Percentiles rank a stretch among this genome's conserved stretches.
Evolutionary conservation across 2,113 vertebrate genomes (phyloP).

Genomic region (Sardina pilchardus): DNA sequence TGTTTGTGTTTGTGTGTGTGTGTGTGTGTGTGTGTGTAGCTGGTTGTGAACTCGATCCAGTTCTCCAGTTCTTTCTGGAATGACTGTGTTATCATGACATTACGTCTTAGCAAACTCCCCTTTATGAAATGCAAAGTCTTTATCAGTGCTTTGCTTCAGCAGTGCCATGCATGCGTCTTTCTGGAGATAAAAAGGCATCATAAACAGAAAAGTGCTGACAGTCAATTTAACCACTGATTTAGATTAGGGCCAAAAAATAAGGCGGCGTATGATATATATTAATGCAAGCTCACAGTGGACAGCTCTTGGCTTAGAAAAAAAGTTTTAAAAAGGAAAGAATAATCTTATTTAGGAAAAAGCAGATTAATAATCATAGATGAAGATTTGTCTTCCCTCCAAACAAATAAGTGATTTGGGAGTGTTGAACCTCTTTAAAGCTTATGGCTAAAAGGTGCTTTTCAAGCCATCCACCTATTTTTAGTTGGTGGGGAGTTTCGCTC

Average conservation of each 20-base stretch:
- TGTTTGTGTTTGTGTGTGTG: too few species aligned
- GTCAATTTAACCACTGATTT: slow-evolving; percentile 71
- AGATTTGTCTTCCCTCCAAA: slow-evolving; percentile 43
- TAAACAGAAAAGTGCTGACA: slow-evolving; percentile 69
- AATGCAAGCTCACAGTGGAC: slow-evolving; percentile 66
- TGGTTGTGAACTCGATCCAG: slow-evolving; percentile 65
- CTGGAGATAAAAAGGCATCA: slow-evolving; percentile 61
- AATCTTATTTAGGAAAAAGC: slow-evolving; percentile 68
- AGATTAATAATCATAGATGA: slow-evolving; percentile 65
- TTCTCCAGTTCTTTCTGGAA: slow-evolving; percentile 57
- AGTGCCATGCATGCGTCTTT: slow-evolving; percentile 61
- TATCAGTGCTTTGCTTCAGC: slow-evolving; percentile 59
- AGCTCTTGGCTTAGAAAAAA: slow-evolving; percentile 63
- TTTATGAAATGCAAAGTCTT: slow-evolving; percentile 71
- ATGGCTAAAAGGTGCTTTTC: slow-evolving; percentile 53
- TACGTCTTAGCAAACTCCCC: slow-evolving; percentile 66
- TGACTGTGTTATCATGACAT: slow-evolving; percentile 63
- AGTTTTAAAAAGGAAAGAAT: slow-evolving; percentile 65
- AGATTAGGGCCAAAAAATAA: slow-evolving; percentile 65
- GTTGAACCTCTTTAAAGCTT: slow-evolving; percentile 56
- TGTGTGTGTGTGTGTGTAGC: slow-evolving; percentile 32
- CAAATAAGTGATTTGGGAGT: slow-evolving; percentile 59
- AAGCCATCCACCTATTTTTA: slow-evolving; percentile 45
- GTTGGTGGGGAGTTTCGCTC: slow-evolving; percentile 47
- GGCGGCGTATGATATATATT: slow-evolving; percentile 61